phyloP scores from a whole-genome alignment of 2,113 vertebrate genomes.

The Labrus mixtus region DNA sequence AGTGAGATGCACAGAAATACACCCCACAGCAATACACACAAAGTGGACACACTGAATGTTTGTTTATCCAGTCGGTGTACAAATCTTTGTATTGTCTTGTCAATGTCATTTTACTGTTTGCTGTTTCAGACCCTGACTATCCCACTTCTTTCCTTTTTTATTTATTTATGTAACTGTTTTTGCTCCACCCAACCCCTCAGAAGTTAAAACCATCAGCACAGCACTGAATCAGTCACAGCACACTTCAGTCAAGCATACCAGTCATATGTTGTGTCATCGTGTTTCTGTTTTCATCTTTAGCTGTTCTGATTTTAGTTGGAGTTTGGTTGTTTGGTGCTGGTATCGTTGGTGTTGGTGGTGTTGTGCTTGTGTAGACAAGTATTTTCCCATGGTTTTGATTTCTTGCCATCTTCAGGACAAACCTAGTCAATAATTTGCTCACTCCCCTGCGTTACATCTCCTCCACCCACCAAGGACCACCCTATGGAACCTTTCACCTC shows the following conservation, averaged over 20 bases:
- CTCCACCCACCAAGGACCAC: constrained; percentile 71
- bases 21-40: not conserved
- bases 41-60: constrained; percentile 28
- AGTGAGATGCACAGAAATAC: constrained; percentile 1
- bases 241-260: constrained; percentile 65
- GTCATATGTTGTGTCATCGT: constrained; percentile 74
- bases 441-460: constrained; percentile 57
- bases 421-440: constrained; percentile 70
- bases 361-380: constrained; percentile 77
- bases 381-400: constrained; percentile 79
- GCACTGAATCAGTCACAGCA: constrained; percentile 67
- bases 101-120: constrained; percentile 73
- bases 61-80: constrained; percentile 42
- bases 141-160: constrained; percentile 2
- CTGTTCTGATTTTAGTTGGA: constrained; percentile 67
- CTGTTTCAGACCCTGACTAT: constrained; percentile 65
- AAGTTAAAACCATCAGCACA: constrained; percentile 72
- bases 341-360: constrained; percentile 73
- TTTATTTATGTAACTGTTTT: constrained; percentile 32
- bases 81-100: constrained; percentile 74
- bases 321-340: constrained; percentile 76
- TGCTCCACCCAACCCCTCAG: constrained; percentile 80
- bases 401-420: constrained; percentile 77
- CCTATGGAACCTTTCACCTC: constrained; percentile 68
- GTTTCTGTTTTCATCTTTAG: constrained; percentile 73